phyloP scores from a whole-genome alignment of 2,797 vertebrate genomes.

The Oceanodroma leucorhoa region DNA sequence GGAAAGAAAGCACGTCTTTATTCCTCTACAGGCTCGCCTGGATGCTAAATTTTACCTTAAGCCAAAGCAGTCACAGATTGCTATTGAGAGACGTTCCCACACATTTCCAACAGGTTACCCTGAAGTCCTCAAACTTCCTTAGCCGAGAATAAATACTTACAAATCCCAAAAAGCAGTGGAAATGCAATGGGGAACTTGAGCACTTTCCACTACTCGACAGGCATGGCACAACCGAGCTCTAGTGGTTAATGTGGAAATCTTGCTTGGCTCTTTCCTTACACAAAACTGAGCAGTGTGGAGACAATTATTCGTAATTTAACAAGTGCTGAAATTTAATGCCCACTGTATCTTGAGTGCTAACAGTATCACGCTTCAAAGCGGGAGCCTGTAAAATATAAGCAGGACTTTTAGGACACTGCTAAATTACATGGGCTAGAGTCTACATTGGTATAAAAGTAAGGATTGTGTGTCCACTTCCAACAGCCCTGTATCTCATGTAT shows the following conservation, averaged over 20 bases:
- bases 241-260: slow-evolving; percentile 26
- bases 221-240: not conserved
- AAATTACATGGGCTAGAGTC: not conserved
- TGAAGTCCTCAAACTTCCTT: slow-evolving; percentile 39
- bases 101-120: slow-evolving; percentile 35
- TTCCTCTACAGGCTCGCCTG: slow-evolving; percentile 51
- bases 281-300: slow-evolving; percentile 1
- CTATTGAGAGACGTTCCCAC: slow-evolving; percentile 65
- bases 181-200: slow-evolving; percentile 12
- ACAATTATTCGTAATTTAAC: slow-evolving; percentile 39
- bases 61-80: slow-evolving; percentile 74
- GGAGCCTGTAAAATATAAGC: slow-evolving; percentile 18
- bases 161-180: not conserved
- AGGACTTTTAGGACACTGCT: not conserved
- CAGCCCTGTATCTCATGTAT: slow-evolving; percentile 50
- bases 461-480: slow-evolving; percentile 31
- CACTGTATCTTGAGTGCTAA: not conserved
- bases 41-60: slow-evolving; percentile 59
- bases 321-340: slow-evolving; percentile 18
- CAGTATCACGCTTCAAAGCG: not conserved
- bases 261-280: slow-evolving; percentile 29
- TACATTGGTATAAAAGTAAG: not conserved
- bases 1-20: slow-evolving; percentile 77
- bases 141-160: not conserved
- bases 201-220: not conserved